A percentile compares a stretch with the other conserved stretches of the same genome.
phyloP scores from a whole-genome alignment of 1,140 invertebrate genomes.

The Apolygus lucorum region DNA sequence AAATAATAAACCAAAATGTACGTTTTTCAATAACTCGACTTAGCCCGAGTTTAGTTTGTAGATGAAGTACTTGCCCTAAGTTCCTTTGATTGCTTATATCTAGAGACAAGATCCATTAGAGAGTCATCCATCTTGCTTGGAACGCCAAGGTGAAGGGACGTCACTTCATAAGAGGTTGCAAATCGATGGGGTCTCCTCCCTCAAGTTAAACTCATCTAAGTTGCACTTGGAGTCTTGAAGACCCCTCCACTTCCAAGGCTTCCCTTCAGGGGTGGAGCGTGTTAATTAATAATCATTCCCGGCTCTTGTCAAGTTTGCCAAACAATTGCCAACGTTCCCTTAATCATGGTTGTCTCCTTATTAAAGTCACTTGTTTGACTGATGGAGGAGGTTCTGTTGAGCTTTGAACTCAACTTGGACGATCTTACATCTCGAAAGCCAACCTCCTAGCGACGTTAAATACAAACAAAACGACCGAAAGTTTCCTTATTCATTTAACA shows the following conservation, averaged over 20 bases:
- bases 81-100: no score
- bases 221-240: background rate
- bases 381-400: no score
- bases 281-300: background rate
- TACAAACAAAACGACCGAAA: no score
- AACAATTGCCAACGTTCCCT: background rate
- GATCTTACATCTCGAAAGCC: no score
- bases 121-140: background rate
- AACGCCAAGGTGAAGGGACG: background rate
- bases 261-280: background rate
- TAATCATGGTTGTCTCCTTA: background rate
- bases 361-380: background rate
- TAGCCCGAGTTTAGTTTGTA: no score
- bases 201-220: background rate
- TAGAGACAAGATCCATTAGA: background rate
- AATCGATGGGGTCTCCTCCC: background rate
- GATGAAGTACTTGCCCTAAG: no score
- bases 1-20: no score
- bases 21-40: no score
- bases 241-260: background rate
- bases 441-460: no score
- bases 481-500: no score
- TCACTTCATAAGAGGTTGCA: no score
- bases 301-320: background rate
- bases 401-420: no score